Evolutionary conservation across 2,888 invertebrate genomes (phyloP).

Genomic region (Caenorhabditis sp.): DNA sequence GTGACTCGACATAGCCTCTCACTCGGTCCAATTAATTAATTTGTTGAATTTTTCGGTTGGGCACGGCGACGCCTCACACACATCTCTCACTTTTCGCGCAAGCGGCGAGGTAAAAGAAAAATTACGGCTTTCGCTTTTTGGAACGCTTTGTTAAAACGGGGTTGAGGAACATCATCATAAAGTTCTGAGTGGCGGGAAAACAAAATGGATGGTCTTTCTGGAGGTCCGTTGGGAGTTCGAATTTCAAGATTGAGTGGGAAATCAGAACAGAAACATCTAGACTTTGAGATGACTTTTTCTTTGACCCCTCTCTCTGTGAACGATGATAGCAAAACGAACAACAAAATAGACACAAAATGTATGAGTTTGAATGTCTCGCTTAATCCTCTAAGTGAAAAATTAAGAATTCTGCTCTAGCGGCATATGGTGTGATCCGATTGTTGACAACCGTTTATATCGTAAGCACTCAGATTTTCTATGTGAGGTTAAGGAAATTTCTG

Average conservation of each 20-base stretch:
- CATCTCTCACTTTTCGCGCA: conserved; percentile 28
- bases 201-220: conserved; percentile 36
- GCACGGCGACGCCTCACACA: conserved; percentile 21
- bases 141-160: conserved; percentile 16
- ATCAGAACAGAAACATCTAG: conserved; percentile 52
- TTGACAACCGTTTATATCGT: conserved; percentile 6
- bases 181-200: conserved; percentile 3
- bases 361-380: too few species aligned
- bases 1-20: conserved; percentile 28
- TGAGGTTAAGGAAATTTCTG: background rate
- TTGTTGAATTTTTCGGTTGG: conserved; percentile 54
- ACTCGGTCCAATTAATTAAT: conserved; percentile 60
- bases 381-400: background rate
- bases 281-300: conserved; percentile 43
- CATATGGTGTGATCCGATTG: conserved; percentile 24
- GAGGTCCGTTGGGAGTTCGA: conserved; percentile 11
- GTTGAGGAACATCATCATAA: conserved; percentile 28
- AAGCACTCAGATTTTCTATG: too few species aligned
- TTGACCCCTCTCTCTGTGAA: conserved; percentile 19
- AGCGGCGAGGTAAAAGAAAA: conserved; percentile 19
- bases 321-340: background rate
- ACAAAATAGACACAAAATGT: background rate
- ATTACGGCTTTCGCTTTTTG: background rate
- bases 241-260: background rate
- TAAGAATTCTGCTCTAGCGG: background rate